Conservation (phyloP, 1,140 invertebrate genomes). For the Homarus americanus region DNA sequence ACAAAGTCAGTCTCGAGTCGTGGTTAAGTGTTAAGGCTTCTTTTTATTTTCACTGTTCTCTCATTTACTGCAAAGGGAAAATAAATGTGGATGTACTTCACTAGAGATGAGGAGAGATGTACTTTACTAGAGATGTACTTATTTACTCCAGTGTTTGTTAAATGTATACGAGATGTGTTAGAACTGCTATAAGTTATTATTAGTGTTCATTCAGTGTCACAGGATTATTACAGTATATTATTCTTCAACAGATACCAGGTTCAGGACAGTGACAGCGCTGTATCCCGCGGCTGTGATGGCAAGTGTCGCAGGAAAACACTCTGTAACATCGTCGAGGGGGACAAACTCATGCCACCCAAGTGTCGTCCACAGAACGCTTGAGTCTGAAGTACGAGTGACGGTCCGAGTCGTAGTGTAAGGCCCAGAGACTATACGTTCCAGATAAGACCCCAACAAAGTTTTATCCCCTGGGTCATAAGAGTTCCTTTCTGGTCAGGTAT, state of each 20-base stretch:
- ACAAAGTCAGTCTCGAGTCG: no score
- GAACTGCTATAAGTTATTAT: no score
- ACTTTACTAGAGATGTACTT: no score
- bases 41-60: no score
- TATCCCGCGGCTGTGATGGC: constrained; percentile 44
- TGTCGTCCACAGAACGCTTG: constrained; percentile 42
- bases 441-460: not conserved
- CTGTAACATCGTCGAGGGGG: constrained; percentile 67
- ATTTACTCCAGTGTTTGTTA: no score
- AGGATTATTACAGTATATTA: not conserved
- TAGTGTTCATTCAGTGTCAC: no score
- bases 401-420: not conserved
- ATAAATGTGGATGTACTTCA: no score
- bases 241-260: constrained; percentile 66
- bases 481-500: not conserved
- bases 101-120: no score
- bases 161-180: no score
- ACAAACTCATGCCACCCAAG: constrained; percentile 56
- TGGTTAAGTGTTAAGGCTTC: no score
- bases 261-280: constrained; percentile 63
- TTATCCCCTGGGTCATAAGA: not conserved
- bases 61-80: no score
- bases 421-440: not conserved
- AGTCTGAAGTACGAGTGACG: not conserved
- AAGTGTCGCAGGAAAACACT: constrained; percentile 47